Conservation (phyloP, 2,888 invertebrate genomes). For the Pyrgus malvae region DNA sequence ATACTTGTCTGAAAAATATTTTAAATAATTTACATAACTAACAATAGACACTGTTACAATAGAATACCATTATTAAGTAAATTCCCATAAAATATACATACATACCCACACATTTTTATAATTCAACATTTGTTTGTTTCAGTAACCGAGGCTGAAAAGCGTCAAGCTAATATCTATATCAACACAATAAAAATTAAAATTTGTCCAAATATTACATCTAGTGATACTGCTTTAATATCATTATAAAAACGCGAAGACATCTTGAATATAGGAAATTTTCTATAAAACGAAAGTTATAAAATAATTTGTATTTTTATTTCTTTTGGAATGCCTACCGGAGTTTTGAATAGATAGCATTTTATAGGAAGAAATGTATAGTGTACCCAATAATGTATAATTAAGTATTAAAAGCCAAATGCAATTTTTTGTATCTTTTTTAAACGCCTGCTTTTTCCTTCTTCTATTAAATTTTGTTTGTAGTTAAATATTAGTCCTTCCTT, state of each 20-base stretch:
- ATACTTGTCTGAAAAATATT: no score
- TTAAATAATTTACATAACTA: no score
- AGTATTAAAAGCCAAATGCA: slow-evolving; percentile 81
- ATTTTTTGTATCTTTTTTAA: slow-evolving; percentile 46
- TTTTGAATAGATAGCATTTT: slow-evolving; percentile 82
- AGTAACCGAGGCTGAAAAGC: slow-evolving; percentile 65
- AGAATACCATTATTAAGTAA: no score
- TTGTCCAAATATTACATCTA: slow-evolving; percentile 80
- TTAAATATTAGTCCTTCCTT: not conserved
- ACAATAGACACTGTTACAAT: no score
- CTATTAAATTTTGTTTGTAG: not conserved
- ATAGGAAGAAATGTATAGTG: slow-evolving; percentile 82
- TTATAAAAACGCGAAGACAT: slow-evolving; percentile 74
- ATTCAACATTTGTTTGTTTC: no score
- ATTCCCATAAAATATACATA: not conserved
- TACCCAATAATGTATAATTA: slow-evolving; percentile 80
- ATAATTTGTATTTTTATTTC: slow-evolving; percentile 73
- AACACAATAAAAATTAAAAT: slow-evolving; percentile 67
- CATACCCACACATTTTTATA: no score
- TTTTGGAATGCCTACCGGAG: slow-evolving; percentile 79
- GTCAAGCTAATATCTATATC: slow-evolving; percentile 51
- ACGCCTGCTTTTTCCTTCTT: slow-evolving; percentile 11
- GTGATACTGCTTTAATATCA: slow-evolving; percentile 82
- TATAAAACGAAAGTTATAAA: slow-evolving; percentile 75
- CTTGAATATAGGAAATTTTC: slow-evolving; percentile 79